Base-by-base conservation (phyloP, 2,113 vertebrate genomes). In the Neotoma lepida region DNA sequence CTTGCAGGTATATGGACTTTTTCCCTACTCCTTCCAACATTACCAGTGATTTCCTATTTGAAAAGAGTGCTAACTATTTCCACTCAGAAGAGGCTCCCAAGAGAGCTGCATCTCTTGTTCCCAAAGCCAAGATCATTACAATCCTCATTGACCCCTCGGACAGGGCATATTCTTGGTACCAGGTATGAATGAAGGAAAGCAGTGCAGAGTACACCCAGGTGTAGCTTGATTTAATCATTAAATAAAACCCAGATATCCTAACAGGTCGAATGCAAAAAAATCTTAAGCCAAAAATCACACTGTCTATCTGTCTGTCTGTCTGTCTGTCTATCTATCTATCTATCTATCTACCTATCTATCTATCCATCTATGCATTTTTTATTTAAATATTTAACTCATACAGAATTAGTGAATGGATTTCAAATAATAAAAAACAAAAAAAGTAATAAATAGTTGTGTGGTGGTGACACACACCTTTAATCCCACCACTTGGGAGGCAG, bases 1-100 rank as follows among this genome's bases (percentile, higher is more conserved):
- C 94, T 56, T 88, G 95, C 64, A 99, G 99, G 99, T 99, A 99
- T 95, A 99, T 99, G 99, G 98, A 99, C 96, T 99, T 99, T 97
- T 99, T 99, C 66, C 99, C 99, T 1, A 97, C 99, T 63, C 99
- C 99, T 78, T 98, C 99, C 68, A 99, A 99, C 39, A 81, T 98
- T 93, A 99, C 98, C 94, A 99, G 98, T 0, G 98, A 99, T 97
- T 98, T 99, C 95, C 98, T 99, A 41, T 99, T 99, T 97, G 99
- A 99, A 98, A 99, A 99, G 97, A 99, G 99, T 93, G 99, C 99
- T 68, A 99, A 99, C 98, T 99, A 99, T 92, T 99, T 99, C 97
- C 99, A 99, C 18, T 99, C 99, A 0, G 99, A 99, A 97, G 99
- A 99, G 46, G 99, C 99, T 15, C 99, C 99, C 33, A 99, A 95